A percentile compares a stretch with the other conserved stretches of the same genome.
Conservation (phyloP, 2,888 invertebrate genomes). For the Rotaria macrura region DNA sequence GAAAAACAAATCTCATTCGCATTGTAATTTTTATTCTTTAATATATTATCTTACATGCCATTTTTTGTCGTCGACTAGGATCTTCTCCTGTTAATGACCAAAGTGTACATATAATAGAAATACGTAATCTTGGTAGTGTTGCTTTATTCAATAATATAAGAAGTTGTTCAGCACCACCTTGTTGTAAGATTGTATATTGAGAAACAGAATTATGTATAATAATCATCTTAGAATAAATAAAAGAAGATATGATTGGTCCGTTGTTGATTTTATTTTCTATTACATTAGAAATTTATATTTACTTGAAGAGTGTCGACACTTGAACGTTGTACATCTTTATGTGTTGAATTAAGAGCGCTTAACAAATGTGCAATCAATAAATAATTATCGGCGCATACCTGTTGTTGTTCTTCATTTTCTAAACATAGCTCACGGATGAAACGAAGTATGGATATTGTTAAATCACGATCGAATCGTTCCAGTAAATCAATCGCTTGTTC, state of each 20-base stretch:
- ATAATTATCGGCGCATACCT: not conserved
- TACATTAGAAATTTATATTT: too few relatives aligned
- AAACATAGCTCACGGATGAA: not conserved
- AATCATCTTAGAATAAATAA: not conserved
- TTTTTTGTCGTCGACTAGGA: not conserved
- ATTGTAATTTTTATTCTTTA: not conserved
- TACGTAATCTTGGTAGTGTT: not conserved
- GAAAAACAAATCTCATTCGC: not conserved
- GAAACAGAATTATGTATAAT: not conserved
- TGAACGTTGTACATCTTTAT: conserved; percentile 7
- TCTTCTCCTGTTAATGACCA: not conserved
- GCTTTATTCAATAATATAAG: conserved; percentile 1
- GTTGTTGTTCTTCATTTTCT: not conserved
- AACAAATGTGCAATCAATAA: not conserved
- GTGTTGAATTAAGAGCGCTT: not conserved
- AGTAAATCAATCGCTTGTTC: not conserved
- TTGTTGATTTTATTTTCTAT: not conserved
- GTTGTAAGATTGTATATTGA: not conserved
- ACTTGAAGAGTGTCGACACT: conserved; percentile 8
- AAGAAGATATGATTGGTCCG: too few relatives aligned
- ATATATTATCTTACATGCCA: not conserved
- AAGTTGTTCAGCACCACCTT: conserved; percentile 16
- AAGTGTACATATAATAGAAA: not conserved
- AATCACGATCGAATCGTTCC: not conserved
- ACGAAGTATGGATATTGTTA: not conserved